These are phyloP conservation scores for Drosophila gaucha DNA, from an alignment of 2,888 invertebrate genomes.

Conservation along the genomic window DNA sequence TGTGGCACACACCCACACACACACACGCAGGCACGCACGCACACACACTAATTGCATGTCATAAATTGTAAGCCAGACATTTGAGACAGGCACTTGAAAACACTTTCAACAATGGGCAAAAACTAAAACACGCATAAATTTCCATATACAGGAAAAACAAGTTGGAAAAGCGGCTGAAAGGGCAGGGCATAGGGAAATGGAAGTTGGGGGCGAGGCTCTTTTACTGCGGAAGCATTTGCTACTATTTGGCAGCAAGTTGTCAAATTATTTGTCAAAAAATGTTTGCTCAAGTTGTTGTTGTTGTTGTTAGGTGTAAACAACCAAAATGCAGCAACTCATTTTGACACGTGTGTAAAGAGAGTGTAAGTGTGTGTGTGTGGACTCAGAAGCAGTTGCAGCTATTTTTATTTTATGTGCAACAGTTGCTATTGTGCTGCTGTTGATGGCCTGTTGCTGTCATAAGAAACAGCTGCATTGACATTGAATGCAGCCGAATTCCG, in stretches of 20 bases:
- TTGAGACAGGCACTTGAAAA: constrained; percentile 59
- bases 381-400: constrained; percentile 13
- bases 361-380: background rate
- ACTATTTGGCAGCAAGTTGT: constrained; percentile 57
- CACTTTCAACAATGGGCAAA: constrained; percentile 44
- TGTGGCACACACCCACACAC: constrained; percentile 39
- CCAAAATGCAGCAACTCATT: constrained; percentile 57
- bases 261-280: constrained; percentile 56
- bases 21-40: constrained; percentile 5
- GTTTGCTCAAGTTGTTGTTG: constrained; percentile 23
- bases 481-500: constrained; percentile 52
- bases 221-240: constrained; percentile 24
- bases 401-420: constrained; percentile 44
- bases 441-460: constrained; percentile 54
- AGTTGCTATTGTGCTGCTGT: constrained; percentile 41
- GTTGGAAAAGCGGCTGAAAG: background rate
- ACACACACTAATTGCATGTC: constrained; percentile 58
- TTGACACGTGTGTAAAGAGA: constrained; percentile 56
- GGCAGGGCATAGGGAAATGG: background rate
- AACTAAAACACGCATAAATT: constrained; percentile 57
- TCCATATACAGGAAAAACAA: constrained; percentile 43
- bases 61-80: constrained; percentile 62
- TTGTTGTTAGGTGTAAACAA: constrained; percentile 63
- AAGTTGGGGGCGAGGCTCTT: background rate
- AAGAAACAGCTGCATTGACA: constrained; percentile 74